Conservation (phyloP, 2,888 invertebrate species). For the Cephus rjabovi region DNA sequence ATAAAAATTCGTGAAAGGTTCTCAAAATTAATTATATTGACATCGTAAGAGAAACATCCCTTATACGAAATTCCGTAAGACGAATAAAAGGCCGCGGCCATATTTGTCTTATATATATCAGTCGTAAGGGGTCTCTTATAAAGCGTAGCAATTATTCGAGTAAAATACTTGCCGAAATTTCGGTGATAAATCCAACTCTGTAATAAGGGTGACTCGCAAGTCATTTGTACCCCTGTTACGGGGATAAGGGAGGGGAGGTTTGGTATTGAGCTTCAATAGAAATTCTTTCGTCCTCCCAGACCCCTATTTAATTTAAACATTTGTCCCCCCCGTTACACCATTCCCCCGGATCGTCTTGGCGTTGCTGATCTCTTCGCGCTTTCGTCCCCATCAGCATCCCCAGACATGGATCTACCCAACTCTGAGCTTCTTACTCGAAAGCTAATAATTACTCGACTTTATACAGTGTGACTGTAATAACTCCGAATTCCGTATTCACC, state of each 20-base stretch:
- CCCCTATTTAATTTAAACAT: constrained; percentile 29
- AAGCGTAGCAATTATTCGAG: constrained; percentile 55
- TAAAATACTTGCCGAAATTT: constrained; percentile 60
- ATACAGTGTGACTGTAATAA: not conserved
- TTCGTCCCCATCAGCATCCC: not conserved
- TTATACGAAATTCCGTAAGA: not conserved
- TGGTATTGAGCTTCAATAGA: constrained; percentile 51
- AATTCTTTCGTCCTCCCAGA: constrained; percentile 43
- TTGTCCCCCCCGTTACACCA: constrained; percentile 14
- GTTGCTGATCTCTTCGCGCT: constrained; percentile 4
- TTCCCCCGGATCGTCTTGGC: constrained; percentile 4
- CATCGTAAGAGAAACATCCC: not conserved
- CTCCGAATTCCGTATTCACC: not conserved
- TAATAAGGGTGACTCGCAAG: constrained; percentile 62
- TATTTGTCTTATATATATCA: constrained; percentile 39
- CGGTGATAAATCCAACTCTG: constrained; percentile 56
- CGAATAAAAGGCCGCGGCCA: constrained; percentile 23
- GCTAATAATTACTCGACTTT: not conserved
- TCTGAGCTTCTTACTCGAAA: constrained; percentile 2
- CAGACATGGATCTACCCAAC: not conserved
- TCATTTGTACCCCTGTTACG: constrained; percentile 46
- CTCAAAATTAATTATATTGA: not conserved
- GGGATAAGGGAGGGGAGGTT: constrained; percentile 6
- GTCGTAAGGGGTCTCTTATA: constrained; percentile 44
- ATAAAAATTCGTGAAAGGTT: not conserved